Base-by-base conservation (phyloP, 2,113 vertebrate species). In the Canis aureus region DNA sequence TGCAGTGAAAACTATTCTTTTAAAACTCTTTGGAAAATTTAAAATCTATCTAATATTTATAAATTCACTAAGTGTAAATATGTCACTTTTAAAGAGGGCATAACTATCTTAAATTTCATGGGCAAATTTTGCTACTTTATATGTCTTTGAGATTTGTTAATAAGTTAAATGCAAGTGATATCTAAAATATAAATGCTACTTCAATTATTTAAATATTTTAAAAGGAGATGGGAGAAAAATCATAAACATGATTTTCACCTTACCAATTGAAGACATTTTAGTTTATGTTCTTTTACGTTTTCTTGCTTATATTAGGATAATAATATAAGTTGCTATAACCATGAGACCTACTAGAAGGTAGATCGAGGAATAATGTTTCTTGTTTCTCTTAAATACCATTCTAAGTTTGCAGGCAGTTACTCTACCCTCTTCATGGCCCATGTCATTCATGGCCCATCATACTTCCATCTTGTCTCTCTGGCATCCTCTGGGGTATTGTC, bases 41-140 rank as follows among this genome's bases (percentile, higher is more conserved):
- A 82, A 67, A n/a, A 83, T 22, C 29, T 88, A 35, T 88, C 53
- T 78, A 55, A 11, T 82, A 80, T 19, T 89, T 74, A 35, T 49
- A 88, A 92, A 82, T 78, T 88, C 60, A 88, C 25, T 82, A 82
- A 74, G n/a, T 74, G 6, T 51, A 76, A 87, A 94, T 62, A 35
- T 62, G 17, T 74, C 49, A 91, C 82, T 67, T 91, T 82, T 51
- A 91, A 67, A 67, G 51, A 74, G 51, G 10, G 73, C 53, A 6
- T 76, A 82, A 57, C 13, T 76, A 81, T 25, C 19, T 67, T 91
- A 80, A 59, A 91, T 32, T 43, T 92, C 51, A 51, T 59, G 16
- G 15, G 27, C 3, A 82, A 60, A 87, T 87, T 81, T 87, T 62
- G 76, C 83, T 82, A 91, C n/a, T 94, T 57, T 51, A 16, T 74